These are phyloP conservation scores for Ophion ellenae DNA, from an alignment of 2,888 invertebrate species.

Conservation along the genomic window DNA sequence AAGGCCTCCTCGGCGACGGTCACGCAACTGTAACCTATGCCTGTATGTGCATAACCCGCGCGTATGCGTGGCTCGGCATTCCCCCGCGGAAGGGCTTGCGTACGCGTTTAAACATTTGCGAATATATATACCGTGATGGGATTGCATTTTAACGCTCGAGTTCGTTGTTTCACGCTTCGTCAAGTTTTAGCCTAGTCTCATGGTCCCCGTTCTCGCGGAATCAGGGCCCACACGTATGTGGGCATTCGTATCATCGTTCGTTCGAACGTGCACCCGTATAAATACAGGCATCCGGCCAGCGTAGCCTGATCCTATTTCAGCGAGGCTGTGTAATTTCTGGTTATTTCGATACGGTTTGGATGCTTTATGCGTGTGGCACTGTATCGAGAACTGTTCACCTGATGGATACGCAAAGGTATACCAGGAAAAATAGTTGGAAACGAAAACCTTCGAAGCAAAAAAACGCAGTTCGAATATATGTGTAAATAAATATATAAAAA, in stretches of 20 bases:
- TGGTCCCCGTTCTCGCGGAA: constrained; percentile 15
- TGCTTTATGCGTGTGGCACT: too few relatives aligned
- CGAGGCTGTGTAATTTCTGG: not conserved
- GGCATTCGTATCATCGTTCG: not conserved
- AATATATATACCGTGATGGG: constrained; percentile 12
- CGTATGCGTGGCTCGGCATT: not conserved
- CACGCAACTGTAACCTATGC: not conserved
- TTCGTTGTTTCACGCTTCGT: constrained; percentile 26
- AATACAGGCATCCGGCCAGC: too few relatives aligned
- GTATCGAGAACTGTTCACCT: too few relatives aligned
- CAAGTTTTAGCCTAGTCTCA: constrained; percentile 26
- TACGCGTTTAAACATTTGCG: constrained; percentile 11
- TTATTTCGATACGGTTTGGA: not conserved
- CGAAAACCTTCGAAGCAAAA: too few relatives aligned
- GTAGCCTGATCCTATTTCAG: not conserved
- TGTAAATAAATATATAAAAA: too few relatives aligned
- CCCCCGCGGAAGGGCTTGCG: constrained; percentile 24
- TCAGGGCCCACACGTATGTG: not conserved
- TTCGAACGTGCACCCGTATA: not conserved
- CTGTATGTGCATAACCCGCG: not conserved
- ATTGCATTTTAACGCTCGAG: constrained; percentile 47
- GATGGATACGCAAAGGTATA: too few relatives aligned
- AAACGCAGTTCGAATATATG: too few relatives aligned
- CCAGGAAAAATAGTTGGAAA: too few relatives aligned
- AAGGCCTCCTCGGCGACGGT: not conserved